Percentiles rank a stretch among this genome's conserved stretches.
Evolutionary conservation across 2,888 invertebrate genomes (phyloP).

Genomic region (Nomada flava): DNA sequence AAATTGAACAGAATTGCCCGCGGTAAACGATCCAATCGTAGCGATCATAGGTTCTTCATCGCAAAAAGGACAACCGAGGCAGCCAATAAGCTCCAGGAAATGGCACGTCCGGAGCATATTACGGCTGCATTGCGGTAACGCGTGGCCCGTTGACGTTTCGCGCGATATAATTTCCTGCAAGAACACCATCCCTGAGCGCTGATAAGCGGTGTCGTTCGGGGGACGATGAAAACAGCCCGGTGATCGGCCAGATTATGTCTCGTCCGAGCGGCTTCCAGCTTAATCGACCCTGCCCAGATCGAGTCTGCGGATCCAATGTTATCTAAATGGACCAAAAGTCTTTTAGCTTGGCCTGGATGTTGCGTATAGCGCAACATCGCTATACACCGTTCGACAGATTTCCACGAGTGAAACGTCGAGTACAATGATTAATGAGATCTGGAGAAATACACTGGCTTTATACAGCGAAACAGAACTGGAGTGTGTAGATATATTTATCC

Average conservation of each 20-base stretch:
- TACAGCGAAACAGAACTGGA: background rate
- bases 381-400: constrained; percentile 27
- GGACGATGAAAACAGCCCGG: background rate
- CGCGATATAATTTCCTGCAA: constrained; percentile 54
- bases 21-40: constrained; percentile 7
- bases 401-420: background rate
- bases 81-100: constrained; percentile 47
- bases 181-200: constrained; percentile 15
- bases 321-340: constrained; percentile 37
- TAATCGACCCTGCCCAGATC: constrained; percentile 42
- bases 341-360: background rate
- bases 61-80: constrained; percentile 29
- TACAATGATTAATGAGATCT: constrained; percentile 33
- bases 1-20: constrained; percentile 1
- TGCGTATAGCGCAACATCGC: constrained; percentile 2
- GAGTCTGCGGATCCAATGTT: constrained; percentile 2
- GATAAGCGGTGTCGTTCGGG: constrained; percentile 22
- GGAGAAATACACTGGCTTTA: background rate
- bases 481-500: background rate
- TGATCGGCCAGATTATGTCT: constrained; percentile 39
- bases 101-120: constrained; percentile 47
- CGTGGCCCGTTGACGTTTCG: constrained; percentile 39
- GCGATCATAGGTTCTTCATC: constrained; percentile 25
- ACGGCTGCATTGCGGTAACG: constrained; percentile 42
- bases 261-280: constrained; percentile 7